Conservation (phyloP, 92 coral and sea anemone genomes). For the Epizoanthus ramosus region DNA sequence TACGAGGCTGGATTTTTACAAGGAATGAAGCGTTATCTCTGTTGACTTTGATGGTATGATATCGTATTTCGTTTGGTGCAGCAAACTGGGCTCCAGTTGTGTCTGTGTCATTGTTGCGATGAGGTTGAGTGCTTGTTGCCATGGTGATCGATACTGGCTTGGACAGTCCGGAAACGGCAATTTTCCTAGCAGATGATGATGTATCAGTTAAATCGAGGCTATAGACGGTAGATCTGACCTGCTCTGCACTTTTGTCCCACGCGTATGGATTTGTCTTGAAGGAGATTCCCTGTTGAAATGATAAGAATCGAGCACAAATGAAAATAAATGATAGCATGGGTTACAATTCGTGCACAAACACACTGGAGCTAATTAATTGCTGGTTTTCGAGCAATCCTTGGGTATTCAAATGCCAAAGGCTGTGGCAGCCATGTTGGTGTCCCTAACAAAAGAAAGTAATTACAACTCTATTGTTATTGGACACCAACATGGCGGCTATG, state of each 20-base stretch:
- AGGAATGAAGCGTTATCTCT: neutral
- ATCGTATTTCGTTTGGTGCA: neutral
- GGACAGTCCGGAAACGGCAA: neutral
- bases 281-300: neutral
- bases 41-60: neutral
- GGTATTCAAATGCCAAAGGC: too few relatives aligned
- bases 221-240: neutral
- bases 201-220: neutral
- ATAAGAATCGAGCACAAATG: too few relatives aligned
- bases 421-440: too few relatives aligned
- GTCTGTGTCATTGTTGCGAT: neutral
- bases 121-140: neutral
- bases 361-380: too few relatives aligned
- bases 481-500: too few relatives aligned
- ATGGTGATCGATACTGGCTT: neutral
- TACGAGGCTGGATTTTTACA: neutral
- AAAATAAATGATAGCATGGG: too few relatives aligned
- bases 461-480: too few relatives aligned
- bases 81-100: neutral
- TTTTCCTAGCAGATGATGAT: neutral
- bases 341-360: too few relatives aligned
- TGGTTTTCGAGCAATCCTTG: too few relatives aligned
- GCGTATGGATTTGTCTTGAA: slow-evolving; percentile 3
- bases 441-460: too few relatives aligned
- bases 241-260: neutral